These are phyloP conservation scores for Cantharis rustica DNA, from an alignment of 2,888 invertebrate species.

Conservation along the genomic window DNA sequence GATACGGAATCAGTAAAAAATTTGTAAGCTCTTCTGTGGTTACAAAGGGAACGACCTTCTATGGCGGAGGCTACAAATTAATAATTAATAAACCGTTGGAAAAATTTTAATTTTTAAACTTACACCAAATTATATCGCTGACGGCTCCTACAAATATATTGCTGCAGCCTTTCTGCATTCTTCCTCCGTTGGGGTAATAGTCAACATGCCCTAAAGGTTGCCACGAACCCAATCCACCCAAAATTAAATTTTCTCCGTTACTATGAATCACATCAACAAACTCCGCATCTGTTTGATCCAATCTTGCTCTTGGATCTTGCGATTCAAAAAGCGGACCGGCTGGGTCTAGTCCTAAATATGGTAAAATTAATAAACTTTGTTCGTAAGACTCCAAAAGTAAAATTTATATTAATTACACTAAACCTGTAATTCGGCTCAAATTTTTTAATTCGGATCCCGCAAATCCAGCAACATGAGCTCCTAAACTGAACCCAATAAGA, in stretches of 20 bases:
- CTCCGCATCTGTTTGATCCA: constrained; percentile 83
- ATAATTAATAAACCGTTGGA: background rate
- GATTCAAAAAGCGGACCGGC: constrained; percentile 91
- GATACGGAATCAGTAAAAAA: constrained; percentile 94
- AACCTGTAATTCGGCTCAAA: constrained; percentile 84
- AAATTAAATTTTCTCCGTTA: constrained; percentile 89
- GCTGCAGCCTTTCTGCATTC: constrained; percentile 90
- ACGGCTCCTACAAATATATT: constrained; percentile 92
- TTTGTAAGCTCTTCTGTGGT: constrained; percentile 90
- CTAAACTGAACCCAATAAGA: constrained; percentile 87
- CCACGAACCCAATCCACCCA: constrained; percentile 83
- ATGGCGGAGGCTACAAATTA: constrained; percentile 67
- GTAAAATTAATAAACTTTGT: background rate
- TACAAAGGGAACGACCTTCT: constrained; percentile 88
- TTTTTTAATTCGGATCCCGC: constrained; percentile 82
- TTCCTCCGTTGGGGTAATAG: constrained; percentile 90
- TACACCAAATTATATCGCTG: constrained; percentile 86
- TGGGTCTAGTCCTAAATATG: constrained; percentile 75
- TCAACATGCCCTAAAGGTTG: constrained; percentile 92
- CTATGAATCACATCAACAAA: constrained; percentile 94
- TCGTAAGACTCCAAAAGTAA: background rate
- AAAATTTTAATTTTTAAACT: constrained; percentile 50
- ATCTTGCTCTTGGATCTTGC: constrained; percentile 81
- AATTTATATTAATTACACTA: constrained; percentile 3
- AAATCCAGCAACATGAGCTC: constrained; percentile 91